These are phyloP conservation scores for Callosobruchus maculatus DNA, from an alignment of 2,888 invertebrate species.

Conservation along the genomic window DNA sequence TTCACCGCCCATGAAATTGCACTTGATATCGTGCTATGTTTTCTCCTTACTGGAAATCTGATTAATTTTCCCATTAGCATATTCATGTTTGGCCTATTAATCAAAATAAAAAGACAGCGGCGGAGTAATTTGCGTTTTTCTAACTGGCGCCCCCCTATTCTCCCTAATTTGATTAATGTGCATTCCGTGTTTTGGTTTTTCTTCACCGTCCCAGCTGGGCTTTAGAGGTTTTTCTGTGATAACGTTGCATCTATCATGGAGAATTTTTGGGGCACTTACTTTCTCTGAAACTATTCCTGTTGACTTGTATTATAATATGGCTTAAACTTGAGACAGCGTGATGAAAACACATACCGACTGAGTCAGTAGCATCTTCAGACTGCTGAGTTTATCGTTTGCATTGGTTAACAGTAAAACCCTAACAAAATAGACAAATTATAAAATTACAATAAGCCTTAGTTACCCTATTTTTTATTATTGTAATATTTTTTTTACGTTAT, in stretches of 20 bases:
- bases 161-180: background rate
- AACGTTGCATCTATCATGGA: background rate
- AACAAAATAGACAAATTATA: no score
- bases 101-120: background rate
- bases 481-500: no score
- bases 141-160: background rate
- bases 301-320: no score
- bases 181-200: background rate
- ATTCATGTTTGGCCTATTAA: background rate
- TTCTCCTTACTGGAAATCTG: background rate
- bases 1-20: background rate
- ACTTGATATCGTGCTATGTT: background rate
- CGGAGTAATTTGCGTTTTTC: background rate
- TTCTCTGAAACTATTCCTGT: no score
- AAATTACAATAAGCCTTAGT: no score
- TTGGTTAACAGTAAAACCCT: no score
- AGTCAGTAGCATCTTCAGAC: no score
- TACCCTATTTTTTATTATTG: no score
- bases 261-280: no score
- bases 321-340: no score
- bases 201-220: background rate
- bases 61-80: background rate
- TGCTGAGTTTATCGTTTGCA: no score
- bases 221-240: background rate
- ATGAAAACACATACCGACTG: no score